Evolutionary conservation across 2,797 vertebrate species (phyloP).

Genomic region (Bradypus variegatus): DNA sequence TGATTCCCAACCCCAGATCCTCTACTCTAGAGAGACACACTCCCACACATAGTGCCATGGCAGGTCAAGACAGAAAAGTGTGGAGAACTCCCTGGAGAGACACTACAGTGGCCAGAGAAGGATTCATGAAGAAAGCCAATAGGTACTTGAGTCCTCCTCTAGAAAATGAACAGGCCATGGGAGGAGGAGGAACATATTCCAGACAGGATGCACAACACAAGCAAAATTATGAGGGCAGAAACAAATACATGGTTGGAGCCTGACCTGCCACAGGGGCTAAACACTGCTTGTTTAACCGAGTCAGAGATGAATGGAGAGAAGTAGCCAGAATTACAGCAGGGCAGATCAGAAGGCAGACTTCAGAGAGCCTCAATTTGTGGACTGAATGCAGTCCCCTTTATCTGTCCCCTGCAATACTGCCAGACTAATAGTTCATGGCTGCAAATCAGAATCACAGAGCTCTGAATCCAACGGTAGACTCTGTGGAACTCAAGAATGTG

Average conservation of each 20-base stretch:
- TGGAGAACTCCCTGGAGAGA: not conserved
- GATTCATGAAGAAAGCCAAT: not conserved
- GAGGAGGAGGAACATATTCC: not conserved
- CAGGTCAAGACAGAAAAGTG: not conserved
- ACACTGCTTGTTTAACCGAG: not conserved
- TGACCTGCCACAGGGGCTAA: not conserved
- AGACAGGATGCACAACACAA: not conserved
- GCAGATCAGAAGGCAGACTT: not conserved
- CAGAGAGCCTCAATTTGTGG: not conserved
- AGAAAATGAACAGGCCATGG: not conserved
- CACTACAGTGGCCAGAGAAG: not conserved
- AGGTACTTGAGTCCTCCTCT: not conserved
- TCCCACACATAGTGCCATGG: not conserved
- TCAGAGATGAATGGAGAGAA: not conserved
- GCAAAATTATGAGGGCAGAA: not conserved
- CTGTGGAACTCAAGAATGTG: not conserved
- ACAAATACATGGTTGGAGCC: not conserved
- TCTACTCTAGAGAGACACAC: not conserved
- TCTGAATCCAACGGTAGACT: not conserved
- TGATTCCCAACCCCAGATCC: not conserved
- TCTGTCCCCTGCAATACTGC: not conserved
- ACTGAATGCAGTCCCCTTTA: not conserved
- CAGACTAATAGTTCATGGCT: not conserved
- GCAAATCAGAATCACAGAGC: not conserved
- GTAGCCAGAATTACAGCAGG: not conserved